These are phyloP conservation scores for Rostratula benghalensis DNA, from an alignment of 2,113 vertebrate species.

Conservation along the genomic window DNA sequence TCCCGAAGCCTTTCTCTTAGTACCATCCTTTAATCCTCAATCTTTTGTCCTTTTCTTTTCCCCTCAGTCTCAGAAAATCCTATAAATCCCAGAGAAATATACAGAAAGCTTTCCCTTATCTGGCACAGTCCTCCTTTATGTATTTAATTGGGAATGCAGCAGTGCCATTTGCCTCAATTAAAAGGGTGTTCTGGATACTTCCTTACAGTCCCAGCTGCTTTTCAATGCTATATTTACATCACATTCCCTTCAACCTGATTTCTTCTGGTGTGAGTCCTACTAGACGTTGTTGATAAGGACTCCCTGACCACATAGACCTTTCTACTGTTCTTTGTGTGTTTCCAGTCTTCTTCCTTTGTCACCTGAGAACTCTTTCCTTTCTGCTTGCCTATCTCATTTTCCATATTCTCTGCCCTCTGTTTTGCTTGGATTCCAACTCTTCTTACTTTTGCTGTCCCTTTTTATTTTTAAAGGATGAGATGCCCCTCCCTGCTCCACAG, in stretches of 20 bases:
- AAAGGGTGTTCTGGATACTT: not conserved
- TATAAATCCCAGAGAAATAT: not conserved
- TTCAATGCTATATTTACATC: not conserved
- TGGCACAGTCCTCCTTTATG: not conserved
- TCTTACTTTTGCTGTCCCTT: not conserved
- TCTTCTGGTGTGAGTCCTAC: not conserved
- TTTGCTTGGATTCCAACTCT: not conserved
- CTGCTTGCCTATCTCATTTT: not conserved
- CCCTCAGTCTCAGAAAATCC: not conserved
- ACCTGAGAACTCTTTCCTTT: not conserved
- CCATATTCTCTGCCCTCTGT: not conserved
- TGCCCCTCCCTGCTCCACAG: not conserved
- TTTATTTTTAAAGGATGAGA: not conserved
- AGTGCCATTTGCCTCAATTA: not conserved
- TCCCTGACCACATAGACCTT: not conserved
- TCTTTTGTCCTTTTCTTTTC: not conserved
- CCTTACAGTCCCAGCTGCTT: not conserved
- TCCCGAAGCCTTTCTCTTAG: not conserved
- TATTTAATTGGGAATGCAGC: not conserved
- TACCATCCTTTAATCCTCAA: not conserved
- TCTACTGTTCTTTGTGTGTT: not conserved
- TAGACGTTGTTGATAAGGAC: not conserved
- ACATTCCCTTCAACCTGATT: not conserved
- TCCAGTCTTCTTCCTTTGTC: not conserved
- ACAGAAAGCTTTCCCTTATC: not conserved